These are phyloP conservation scores for Gorsachius magnificus DNA, from an alignment of 2,797 vertebrate species.

Conservation along the genomic window DNA sequence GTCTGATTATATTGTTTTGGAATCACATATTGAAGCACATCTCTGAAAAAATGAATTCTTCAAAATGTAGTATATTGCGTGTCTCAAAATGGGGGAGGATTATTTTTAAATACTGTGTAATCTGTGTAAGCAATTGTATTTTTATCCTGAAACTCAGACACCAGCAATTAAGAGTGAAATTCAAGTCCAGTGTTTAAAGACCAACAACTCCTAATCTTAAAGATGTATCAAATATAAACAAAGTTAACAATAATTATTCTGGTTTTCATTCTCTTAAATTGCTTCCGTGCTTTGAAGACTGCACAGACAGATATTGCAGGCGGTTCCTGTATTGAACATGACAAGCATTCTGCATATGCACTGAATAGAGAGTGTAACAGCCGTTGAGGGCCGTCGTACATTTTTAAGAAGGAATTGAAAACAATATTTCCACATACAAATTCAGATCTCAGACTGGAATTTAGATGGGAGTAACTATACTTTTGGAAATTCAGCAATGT, in stretches of 20 bases:
- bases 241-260: not conserved
- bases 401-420: not conserved
- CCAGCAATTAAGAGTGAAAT: not conserved
- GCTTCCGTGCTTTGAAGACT: not conserved
- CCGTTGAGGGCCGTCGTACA: not conserved
- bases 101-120: not conserved
- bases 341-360: not conserved
- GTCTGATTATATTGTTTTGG: constrained; percentile 59
- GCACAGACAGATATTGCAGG: not conserved
- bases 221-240: not conserved
- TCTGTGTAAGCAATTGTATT: not conserved
- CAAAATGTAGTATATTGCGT: not conserved
- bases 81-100: not conserved
- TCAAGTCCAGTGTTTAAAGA: not conserved
- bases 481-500: not conserved
- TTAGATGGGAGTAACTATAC: not conserved
- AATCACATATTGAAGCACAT: not conserved
- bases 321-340: not conserved
- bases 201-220: not conserved
- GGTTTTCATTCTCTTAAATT: not conserved
- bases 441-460: not conserved
- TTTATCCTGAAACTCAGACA: not conserved
- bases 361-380: not conserved
- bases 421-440: not conserved
- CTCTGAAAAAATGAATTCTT: constrained; percentile 12